These are phyloP conservation scores for Xylota segnis DNA, from an alignment of 2,888 invertebrate genomes.

Conservation along the genomic window DNA sequence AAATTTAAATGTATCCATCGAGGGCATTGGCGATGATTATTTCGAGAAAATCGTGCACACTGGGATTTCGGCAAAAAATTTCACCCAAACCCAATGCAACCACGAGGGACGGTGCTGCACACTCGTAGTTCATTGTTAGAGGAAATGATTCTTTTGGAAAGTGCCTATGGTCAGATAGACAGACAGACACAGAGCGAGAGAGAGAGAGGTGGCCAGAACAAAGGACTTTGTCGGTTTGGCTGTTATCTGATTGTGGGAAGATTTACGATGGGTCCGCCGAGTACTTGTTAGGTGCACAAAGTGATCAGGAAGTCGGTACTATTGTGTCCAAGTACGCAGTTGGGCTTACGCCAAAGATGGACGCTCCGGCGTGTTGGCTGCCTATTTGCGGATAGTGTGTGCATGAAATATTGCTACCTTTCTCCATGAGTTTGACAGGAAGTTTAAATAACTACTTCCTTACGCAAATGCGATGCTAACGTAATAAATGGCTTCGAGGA, in stretches of 20 bases:
- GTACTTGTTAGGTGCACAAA: slow-evolving; percentile 39
- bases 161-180: slow-evolving; percentile 24
- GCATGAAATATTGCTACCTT: not conserved
- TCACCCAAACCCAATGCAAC: slow-evolving; percentile 34
- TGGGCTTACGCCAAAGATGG: not conserved
- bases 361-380: not conserved
- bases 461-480: slow-evolving; percentile 1
- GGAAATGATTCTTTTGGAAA: slow-evolving; percentile 37
- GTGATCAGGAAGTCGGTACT: slow-evolving; percentile 37
- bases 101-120: not conserved
- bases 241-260: slow-evolving; percentile 45
- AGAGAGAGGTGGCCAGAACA: slow-evolving; percentile 27
- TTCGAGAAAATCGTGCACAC: slow-evolving; percentile 58
- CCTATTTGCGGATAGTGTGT: not conserved
- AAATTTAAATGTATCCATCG: slow-evolving; percentile 49
- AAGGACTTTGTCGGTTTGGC: slow-evolving; percentile 53
- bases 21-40: slow-evolving; percentile 44
- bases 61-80: slow-evolving; percentile 50
- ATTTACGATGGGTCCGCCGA: slow-evolving; percentile 29
- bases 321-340: slow-evolving; percentile 4
- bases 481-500: not conserved
- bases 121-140: slow-evolving; percentile 2
- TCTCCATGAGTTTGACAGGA: not conserved
- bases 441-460: not conserved
- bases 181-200: not conserved